These are phyloP conservation scores for Pipistrellus pipistrellus DNA, from an alignment of 2,797 vertebrate species.

Conservation along the genomic window DNA sequence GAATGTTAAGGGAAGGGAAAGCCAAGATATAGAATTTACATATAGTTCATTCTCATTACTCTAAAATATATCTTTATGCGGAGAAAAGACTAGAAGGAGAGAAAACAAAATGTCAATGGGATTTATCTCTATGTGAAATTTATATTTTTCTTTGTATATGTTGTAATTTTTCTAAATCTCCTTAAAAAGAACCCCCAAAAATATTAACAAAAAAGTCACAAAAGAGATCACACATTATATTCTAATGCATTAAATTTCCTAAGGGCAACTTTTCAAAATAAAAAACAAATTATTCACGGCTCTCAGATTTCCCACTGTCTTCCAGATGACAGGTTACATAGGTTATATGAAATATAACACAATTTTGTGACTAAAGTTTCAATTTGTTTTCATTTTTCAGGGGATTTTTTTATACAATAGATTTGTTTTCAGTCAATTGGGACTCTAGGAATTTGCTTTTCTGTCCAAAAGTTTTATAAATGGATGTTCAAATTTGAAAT, in stretches of 20 bases:
- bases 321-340: conserved; percentile 20
- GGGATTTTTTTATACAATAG: not conserved
- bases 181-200: not conserved
- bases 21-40: not conserved
- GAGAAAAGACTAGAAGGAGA: not conserved
- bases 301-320: not conserved
- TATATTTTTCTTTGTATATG: not conserved
- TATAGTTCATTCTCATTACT: not conserved
- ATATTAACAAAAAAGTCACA: conserved; percentile 10
- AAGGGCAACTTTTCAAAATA: not conserved
- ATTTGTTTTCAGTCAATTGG: conserved; percentile 12
- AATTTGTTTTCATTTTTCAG: conserved; percentile 61
- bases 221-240: not conserved
- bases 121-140: not conserved
- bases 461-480: conserved; percentile 41
- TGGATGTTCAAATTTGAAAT: conserved; percentile 39
- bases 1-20: not conserved
- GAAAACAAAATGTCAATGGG: not conserved
- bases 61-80: not conserved
- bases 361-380: conserved; percentile 41
- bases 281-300: not conserved
- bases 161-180: conserved; percentile 57
- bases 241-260: conserved; percentile 15
- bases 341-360: conserved; percentile 41
- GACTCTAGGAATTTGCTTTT: conserved; percentile 37